Evolutionary conservation across 1,140 invertebrate species (phyloP).

Genomic region (Subanguina moxae): DNA sequence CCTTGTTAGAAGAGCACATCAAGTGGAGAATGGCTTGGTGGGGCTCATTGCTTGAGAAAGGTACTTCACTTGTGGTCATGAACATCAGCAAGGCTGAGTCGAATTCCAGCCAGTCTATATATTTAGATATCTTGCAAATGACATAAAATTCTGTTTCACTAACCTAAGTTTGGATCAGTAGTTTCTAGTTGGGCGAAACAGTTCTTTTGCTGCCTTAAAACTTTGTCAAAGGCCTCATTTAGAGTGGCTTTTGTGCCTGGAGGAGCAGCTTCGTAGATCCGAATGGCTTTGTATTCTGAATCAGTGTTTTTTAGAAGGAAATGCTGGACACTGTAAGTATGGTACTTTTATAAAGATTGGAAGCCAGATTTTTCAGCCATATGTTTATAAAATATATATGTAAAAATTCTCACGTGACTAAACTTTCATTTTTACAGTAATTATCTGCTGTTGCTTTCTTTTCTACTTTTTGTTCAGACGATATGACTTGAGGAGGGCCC

Average conservation of each 20-base stretch:
- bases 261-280: conserved; percentile 44
- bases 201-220: conserved; percentile 42
- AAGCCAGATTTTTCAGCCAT: neutral
- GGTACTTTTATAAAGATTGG: neutral
- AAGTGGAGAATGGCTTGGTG: conserved; percentile 44
- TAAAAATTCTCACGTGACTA: no score
- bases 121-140: neutral
- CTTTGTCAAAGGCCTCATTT: conserved; percentile 44
- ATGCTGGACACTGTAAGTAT: neutral
- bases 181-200: conserved; percentile 48
- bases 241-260: conserved; percentile 49
- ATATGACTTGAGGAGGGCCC: no score
- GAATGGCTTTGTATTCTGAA: conserved; percentile 48
- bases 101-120: conserved; percentile 39
- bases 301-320: neutral
- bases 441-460: no score
- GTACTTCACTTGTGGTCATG: conserved; percentile 40
- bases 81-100: conserved; percentile 45
- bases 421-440: no score
- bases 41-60: conserved; percentile 12
- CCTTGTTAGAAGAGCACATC: conserved; percentile 45
- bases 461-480: no score
- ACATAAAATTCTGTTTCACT: neutral
- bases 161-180: conserved; percentile 19
- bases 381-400: neutral